These are phyloP conservation scores for Palloptera scutellata DNA, from an alignment of 2,888 invertebrate genomes.

Conservation along the genomic window DNA sequence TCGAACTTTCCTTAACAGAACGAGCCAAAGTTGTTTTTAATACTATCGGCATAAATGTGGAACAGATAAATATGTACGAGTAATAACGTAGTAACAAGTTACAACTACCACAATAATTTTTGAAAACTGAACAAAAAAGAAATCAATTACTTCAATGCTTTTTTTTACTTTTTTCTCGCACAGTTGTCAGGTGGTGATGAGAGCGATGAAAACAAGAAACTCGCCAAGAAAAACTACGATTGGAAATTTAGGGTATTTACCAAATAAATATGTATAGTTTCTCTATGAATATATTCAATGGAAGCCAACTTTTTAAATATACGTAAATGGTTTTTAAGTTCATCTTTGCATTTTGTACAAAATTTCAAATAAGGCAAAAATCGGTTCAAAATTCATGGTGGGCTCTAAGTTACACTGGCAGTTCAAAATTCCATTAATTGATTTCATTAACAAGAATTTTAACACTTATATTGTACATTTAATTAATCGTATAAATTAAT, in stretches of 20 bases:
- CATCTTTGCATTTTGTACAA: conserved; percentile 16
- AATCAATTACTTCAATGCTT: conserved; percentile 22
- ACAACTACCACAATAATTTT: conserved; percentile 17
- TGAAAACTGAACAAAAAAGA: conserved; percentile 12
- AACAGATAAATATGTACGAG: conserved; percentile 20
- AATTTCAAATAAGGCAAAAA: conserved; percentile 8
- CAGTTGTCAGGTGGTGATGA: conserved; percentile 63
- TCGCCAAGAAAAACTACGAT: conserved; percentile 66
- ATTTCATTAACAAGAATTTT: too few species aligned
- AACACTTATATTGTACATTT: too few species aligned
- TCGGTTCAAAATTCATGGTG: background rate
- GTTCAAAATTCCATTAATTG: too few species aligned
- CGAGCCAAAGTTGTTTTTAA: background rate
- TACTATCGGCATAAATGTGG: conserved; percentile 25
- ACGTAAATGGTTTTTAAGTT: conserved; percentile 15
- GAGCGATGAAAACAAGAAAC: conserved; percentile 56
- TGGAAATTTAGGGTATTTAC: conserved; percentile 69
- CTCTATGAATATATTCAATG: background rate
- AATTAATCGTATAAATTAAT: too few species aligned
- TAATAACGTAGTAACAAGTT: conserved; percentile 1
- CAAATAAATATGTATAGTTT: conserved; percentile 34
- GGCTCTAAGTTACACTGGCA: too few species aligned
- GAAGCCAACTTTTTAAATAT: conserved; percentile 7
- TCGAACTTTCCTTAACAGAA: background rate
- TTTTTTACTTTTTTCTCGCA: conserved; percentile 24